Conservation (phyloP, 2,113 vertebrate species). For the Mohoua ochrocephala region DNA sequence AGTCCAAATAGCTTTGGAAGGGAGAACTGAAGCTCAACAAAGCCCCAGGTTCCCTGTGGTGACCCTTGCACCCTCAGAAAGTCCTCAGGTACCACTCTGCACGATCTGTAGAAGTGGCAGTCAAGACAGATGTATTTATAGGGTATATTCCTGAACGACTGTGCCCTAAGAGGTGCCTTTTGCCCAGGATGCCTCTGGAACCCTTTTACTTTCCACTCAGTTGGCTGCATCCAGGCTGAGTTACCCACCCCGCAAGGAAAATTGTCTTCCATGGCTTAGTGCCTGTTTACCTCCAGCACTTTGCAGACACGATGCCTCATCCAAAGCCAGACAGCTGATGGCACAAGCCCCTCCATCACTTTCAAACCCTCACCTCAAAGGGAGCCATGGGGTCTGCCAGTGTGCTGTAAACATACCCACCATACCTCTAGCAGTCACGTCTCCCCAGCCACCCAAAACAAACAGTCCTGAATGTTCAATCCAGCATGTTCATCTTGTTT, state of each 20-base stretch:
- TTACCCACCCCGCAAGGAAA: background rate
- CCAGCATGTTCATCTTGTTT: accelerated
- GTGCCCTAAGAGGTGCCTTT: background rate
- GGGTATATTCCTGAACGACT: background rate
- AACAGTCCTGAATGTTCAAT: background rate
- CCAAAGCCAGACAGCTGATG: background rate
- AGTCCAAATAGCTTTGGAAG: background rate
- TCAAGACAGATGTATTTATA: background rate
- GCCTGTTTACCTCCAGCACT: background rate
- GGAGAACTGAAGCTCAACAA: background rate
- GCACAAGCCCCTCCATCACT: background rate
- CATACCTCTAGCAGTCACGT: accelerated
- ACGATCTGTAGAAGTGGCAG: background rate
- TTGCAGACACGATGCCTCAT: background rate
- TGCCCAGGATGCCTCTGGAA: background rate
- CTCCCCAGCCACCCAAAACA: background rate
- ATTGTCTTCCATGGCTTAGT: background rate
- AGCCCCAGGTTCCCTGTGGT: background rate
- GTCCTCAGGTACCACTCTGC: background rate
- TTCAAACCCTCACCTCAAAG: background rate
- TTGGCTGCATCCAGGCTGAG: accelerated
- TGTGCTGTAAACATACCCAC: accelerated
- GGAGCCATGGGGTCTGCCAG: background rate
- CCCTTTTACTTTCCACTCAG: background rate
- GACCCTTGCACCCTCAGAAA: background rate